A percentile compares a stretch with the other conserved stretches of the same genome.
Conservation (phyloP, 2,797 vertebrate genomes). For the Adelosebastes latens region DNA sequence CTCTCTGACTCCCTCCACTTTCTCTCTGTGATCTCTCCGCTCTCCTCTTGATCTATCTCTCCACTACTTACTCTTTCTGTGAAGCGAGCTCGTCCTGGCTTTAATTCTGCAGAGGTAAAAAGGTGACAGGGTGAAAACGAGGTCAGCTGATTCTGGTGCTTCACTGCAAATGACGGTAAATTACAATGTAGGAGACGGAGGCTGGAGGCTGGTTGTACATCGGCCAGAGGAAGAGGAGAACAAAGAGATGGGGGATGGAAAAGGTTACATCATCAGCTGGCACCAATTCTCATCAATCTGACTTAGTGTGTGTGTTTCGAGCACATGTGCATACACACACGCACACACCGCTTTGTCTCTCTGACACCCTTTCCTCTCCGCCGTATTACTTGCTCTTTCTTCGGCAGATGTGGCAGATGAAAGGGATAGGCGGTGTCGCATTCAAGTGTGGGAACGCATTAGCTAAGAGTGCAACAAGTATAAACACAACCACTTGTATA, state of each 20-base stretch:
- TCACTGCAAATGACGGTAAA: conserved; percentile 68
- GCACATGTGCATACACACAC: conserved; percentile 7
- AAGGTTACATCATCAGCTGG: conserved; percentile 76
- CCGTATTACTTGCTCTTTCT: conserved; percentile 49
- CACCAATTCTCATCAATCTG: conserved; percentile 61
- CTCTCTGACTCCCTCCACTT: conserved; percentile 1
- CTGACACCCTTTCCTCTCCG: conserved; percentile 54
- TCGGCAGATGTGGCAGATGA: conserved; percentile 61
- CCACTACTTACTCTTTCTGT: background rate
- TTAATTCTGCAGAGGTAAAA: conserved; percentile 60
- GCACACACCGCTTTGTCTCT: conserved; percentile 19
- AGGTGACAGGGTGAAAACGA: conserved; percentile 68
- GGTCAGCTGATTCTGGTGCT: conserved; percentile 63
- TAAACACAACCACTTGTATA: conserved; percentile 67
- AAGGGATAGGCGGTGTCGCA: conserved; percentile 59
- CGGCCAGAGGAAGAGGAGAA: conserved; percentile 64
- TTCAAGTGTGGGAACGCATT: conserved; percentile 73
- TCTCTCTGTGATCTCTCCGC: background rate
- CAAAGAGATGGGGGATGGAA: conserved; percentile 68
- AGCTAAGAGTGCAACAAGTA: conserved; percentile 64
- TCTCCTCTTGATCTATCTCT: conserved; percentile 2
- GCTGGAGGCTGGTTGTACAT: conserved; percentile 59
- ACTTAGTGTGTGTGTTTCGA: conserved; percentile 26
- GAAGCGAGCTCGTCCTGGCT: conserved; percentile 25
- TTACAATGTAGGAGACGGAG: conserved; percentile 64